Conservation (phyloP, 1,140 invertebrate species). For the Drosophila pectinifera region DNA sequence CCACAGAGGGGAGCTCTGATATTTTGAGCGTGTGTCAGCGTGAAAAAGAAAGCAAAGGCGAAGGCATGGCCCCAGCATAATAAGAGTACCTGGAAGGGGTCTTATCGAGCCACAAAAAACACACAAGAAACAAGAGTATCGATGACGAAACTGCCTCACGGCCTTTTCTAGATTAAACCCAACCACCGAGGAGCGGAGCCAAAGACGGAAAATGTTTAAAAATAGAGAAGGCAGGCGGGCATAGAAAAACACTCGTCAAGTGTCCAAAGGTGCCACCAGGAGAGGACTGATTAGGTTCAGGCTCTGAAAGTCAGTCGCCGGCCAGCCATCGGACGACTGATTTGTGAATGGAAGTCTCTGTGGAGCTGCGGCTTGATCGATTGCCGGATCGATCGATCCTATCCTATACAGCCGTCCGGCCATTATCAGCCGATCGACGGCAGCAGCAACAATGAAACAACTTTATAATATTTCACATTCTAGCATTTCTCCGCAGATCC, state of each 20-base stretch:
- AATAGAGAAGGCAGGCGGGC: slow-evolving; percentile 19
- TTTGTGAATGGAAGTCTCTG: slow-evolving; percentile 77
- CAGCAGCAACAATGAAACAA: slow-evolving; percentile 65
- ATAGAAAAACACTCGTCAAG: slow-evolving; percentile 38
- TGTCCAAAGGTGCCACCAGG: slow-evolving; percentile 46
- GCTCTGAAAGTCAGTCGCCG: slow-evolving; percentile 39
- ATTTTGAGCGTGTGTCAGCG: slow-evolving; percentile 63
- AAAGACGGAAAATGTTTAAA: slow-evolving; percentile 32
- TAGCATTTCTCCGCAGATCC: slow-evolving; percentile 40
- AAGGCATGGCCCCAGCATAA: slow-evolving; percentile 27
- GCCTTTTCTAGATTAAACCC: slow-evolving; percentile 41
- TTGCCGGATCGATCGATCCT: slow-evolving; percentile 20
- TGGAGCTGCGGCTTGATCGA: slow-evolving; percentile 32
- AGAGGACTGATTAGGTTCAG: slow-evolving; percentile 66
- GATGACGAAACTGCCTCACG: slow-evolving; percentile 66
- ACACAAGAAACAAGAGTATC: slow-evolving; percentile 21
- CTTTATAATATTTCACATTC: slow-evolving; percentile 45
- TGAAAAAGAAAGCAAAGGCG: slow-evolving; percentile 70
- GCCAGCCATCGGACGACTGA: slow-evolving; percentile 44
- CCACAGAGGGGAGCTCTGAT: slow-evolving; percentile 24
- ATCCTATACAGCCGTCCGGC: slow-evolving; percentile 6
- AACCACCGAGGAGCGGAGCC: neutral
- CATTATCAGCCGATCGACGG: slow-evolving; percentile 46
- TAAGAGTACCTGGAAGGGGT: too few relatives aligned
- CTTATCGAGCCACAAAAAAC: slow-evolving; percentile 58